Evolutionary conservation across 2,888 invertebrate genomes (phyloP), one percentile per base, ranked within the genome.

Genomic region (Agrochola macilenta): DNA sequence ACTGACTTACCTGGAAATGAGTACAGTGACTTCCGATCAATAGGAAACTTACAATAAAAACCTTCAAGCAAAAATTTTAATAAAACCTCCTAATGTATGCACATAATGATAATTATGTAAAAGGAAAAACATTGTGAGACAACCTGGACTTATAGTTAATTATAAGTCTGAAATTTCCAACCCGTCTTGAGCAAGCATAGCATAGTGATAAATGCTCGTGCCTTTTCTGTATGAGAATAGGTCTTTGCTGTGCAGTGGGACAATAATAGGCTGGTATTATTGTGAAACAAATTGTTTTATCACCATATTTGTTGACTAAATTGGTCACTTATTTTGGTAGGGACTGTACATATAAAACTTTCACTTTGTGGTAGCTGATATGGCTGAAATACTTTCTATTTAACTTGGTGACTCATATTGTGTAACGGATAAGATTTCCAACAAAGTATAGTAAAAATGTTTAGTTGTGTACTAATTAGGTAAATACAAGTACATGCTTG

Each of bases 1-100:
- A 83, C 9, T 63, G 26, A 54, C 83, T 88, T 88, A 86, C 86
- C 77, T 74, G 71, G 83, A 84, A 84, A 26, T n/a, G 12, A 66
- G 69, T 43, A 58, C 57, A 81, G 8, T 85, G 49, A 73, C 35
- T 69, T 52, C 26, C 23, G 68, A 74, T 66, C 61, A 70, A 54
- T 52, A 84, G 81, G 81, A 60, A 84, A 82, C 68, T 23, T 17
- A 26, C 14, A 39, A 26, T 26, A 12, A 23, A 81, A 61, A 54
- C 9, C 12, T 14, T 23, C 12, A 35, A 11, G 5, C 4, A 57
- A 30, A 11, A 43, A 54, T n/a, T 43, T 20, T 23, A 11, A 17
- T 11, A 9, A 54, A 23, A 54, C 23, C 9, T 9, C 54, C 9
- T 23, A 54, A 54, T 54, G 20, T 43, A 43, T 7, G 43, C 43